These are phyloP conservation scores for Seira ritae DNA, from an alignment of 2,888 invertebrate species.

Conservation along the genomic window DNA sequence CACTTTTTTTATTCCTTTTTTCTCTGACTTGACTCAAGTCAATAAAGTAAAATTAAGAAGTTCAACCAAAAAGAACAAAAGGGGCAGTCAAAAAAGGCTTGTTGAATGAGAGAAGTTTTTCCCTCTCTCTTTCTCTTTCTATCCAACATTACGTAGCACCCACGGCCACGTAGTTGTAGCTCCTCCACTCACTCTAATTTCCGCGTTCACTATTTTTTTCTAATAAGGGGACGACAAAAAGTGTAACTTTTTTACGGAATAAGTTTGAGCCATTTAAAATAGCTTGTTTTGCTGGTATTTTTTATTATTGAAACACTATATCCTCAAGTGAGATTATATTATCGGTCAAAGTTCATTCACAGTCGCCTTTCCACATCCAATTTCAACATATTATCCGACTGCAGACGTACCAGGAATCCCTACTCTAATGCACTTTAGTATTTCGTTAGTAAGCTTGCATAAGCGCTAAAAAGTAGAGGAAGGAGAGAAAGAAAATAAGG, in stretches of 20 bases:
- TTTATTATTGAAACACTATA: too few species aligned
- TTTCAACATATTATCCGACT: too few species aligned
- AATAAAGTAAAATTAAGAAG: slow-evolving; percentile 73
- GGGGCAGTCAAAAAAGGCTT: not conserved
- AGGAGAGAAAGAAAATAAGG: not conserved
- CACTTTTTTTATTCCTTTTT: slow-evolving; percentile 33
- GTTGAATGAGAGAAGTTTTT: slow-evolving; percentile 9
- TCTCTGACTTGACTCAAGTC: slow-evolving; percentile 59
- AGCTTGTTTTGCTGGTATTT: not conserved
- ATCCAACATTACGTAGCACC: too few species aligned
- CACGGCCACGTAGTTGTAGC: too few species aligned
- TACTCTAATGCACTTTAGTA: too few species aligned
- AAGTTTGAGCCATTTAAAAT: slow-evolving; percentile 23
- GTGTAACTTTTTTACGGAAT: not conserved
- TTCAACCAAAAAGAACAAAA: slow-evolving; percentile 56
- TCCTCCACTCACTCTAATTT: too few species aligned
- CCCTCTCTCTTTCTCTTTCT: not conserved
- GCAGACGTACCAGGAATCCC: too few species aligned
- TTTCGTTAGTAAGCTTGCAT: not conserved
- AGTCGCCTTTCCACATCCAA: too few species aligned
- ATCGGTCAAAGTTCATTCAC: too few species aligned
- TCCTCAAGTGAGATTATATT: too few species aligned
- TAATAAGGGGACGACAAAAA: not conserved
- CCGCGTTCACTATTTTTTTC: not conserved
- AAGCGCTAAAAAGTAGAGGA: slow-evolving; percentile 19